Percentiles rank a stretch among this genome's conserved stretches.
These are phyloP conservation scores for Semnornis frantzii DNA, from an alignment of 2,113 vertebrate genomes.

Conservation along the genomic window DNA sequence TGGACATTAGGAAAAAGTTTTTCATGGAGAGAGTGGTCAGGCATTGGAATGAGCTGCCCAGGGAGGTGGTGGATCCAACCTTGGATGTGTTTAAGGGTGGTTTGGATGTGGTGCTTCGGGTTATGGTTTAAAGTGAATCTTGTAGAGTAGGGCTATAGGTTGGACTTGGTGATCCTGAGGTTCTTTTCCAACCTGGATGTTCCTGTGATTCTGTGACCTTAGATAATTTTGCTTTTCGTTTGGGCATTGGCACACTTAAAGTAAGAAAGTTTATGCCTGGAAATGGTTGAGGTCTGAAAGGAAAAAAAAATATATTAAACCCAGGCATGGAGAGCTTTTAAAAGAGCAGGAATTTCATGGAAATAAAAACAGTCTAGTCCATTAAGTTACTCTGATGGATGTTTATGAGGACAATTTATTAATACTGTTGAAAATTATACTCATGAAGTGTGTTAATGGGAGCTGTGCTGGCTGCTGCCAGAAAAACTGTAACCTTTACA, in stretches of 20 bases:
- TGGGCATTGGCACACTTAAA: not conserved
- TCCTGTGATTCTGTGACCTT: not conserved
- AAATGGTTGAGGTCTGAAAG: not conserved
- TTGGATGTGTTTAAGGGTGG: too few relatives aligned
- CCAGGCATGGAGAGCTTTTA: slow-evolving; percentile 31
- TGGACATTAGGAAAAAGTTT: too few relatives aligned
- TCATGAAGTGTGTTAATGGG: slow-evolving; percentile 33
- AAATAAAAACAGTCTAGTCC: slow-evolving; percentile 48
- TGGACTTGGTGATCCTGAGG: too few relatives aligned
- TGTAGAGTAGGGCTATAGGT: too few relatives aligned
- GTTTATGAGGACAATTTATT: slow-evolving; percentile 61
- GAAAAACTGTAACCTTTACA: slow-evolving; percentile 14
- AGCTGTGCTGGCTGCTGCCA: slow-evolving; percentile 25
- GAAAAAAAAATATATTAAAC: not conserved
- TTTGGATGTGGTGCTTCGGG: too few relatives aligned
- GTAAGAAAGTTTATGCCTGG: slow-evolving; percentile 11
- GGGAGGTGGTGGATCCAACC: too few relatives aligned
- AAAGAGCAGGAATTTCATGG: slow-evolving; percentile 47
- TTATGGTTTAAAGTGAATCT: too few relatives aligned
- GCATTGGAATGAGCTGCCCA: too few relatives aligned
- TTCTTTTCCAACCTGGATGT: too few relatives aligned
- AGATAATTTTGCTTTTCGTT: not conserved
- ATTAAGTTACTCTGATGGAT: slow-evolving; percentile 41
- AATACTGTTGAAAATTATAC: slow-evolving; percentile 60
- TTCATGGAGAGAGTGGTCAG: too few relatives aligned